Evolutionary conservation across 2,113 vertebrate genomes (phyloP), one percentile per base, ranked within the genome.

Genomic region (Syngnathus scovelli): DNA sequence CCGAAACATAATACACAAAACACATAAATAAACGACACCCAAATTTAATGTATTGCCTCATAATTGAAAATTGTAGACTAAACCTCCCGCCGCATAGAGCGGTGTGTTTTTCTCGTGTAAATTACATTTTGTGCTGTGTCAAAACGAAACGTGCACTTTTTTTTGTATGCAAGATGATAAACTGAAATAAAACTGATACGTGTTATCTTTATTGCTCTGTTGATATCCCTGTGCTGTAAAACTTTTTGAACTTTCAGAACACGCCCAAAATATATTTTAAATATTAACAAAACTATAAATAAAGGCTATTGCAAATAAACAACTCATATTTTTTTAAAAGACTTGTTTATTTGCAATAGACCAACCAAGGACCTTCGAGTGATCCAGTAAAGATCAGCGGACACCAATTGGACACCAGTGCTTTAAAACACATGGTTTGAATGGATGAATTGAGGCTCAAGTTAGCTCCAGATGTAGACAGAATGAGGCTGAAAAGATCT

Each of bases 381-480:
- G 83, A 74, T 74, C 78, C 78, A 66, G 46, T 58, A 71, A 6
- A 61, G 77, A 82, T 77, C 80, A 72, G 58, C n/a, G 76, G 69
- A 79, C 72, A 75, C 70, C 72, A 74, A 43, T 72, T 62, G 75
- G 61, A 68, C 72, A 18, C 48, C 66, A 19, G 66, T 78, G 79
- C 75, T 70, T 80, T 69, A 74, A 85, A 86, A 86, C 83, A 85
- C 67, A 85, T 80, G 85, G 68, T 15, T 66, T 65, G 67, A 72
- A 71, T 66, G 71, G 64, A 71, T 67, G 74, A 68, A 77, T 79
- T 68, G 63, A 64, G 75, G 72, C 63, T 77, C 21, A 70, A 67
- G 66, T 62, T 21, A 67, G 55, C 36, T 74, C 8, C 2, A 65
- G 44, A 79, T 66, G 61, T 27, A 60, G 48, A 71, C 48, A 52